phyloP scores from a whole-genome alignment of 2,888 invertebrate species.

The Monochamus alternatus region DNA sequence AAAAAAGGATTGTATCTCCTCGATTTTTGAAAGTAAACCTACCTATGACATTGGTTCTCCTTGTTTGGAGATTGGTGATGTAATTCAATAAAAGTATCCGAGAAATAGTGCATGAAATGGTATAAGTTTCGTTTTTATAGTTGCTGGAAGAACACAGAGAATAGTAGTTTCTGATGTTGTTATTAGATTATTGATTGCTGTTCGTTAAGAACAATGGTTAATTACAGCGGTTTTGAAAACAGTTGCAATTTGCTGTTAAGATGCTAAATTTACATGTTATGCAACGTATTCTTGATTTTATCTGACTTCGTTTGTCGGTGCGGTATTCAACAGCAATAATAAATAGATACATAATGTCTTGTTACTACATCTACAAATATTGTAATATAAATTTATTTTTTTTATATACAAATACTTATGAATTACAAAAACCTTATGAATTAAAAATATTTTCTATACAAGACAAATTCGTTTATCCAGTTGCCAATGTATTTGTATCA shows the following conservation, averaged over 20 bases:
- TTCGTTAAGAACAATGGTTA: not conserved
- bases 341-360: no score
- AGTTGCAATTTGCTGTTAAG: not conserved
- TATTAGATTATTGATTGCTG: not conserved
- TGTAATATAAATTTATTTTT: no score
- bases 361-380: no score
- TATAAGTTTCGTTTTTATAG: constrained; percentile 22
- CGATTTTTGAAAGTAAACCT: constrained; percentile 35
- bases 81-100: constrained; percentile 21
- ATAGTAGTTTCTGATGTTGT: not conserved
- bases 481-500: no score
- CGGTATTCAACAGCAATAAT: no score
- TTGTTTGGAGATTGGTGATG: constrained; percentile 32
- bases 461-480: no score
- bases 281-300: not conserved
- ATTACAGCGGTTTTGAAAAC: not conserved
- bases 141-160: not conserved
- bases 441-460: no score
- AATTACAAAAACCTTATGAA: no score
- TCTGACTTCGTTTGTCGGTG: not conserved
- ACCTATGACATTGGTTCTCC: constrained; percentile 32
- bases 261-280: not conserved
- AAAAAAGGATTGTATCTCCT: constrained; percentile 5
- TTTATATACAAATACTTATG: no score
- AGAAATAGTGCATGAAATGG: constrained; percentile 31